Conservation (phyloP, 1,140 invertebrate species). For the Pinna nobilis region DNA sequence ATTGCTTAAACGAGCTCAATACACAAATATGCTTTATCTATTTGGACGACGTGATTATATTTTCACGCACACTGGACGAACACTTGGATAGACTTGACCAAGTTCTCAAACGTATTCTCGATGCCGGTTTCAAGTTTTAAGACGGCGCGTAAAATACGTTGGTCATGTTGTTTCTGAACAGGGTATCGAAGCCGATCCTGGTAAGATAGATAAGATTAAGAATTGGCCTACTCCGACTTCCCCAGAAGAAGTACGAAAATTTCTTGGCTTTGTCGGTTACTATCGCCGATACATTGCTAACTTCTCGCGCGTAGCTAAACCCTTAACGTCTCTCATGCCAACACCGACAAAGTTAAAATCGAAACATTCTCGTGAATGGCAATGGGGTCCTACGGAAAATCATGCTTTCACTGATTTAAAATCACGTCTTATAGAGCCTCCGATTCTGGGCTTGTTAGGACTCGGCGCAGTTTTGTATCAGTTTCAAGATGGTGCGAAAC, state of each 20-base stretch:
- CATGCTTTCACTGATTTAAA: constrained; percentile 30
- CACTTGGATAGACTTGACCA: constrained; percentile 45
- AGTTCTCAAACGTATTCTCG: constrained; percentile 51
- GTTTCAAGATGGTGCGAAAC: no score
- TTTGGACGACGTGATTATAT: constrained; percentile 62
- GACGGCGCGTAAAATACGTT: constrained; percentile 40
- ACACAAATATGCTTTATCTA: constrained; percentile 41
- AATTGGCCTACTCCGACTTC: constrained; percentile 56
- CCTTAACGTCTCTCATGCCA: constrained; percentile 42
- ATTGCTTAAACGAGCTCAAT: constrained; percentile 12
- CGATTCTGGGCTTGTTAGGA: no score
- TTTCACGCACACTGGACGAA: constrained; percentile 44
- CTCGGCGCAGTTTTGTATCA: no score
- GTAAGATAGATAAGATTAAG: constrained; percentile 54
- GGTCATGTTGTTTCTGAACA: constrained; percentile 51
- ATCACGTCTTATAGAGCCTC: no score
- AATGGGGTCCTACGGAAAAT: constrained; percentile 14
- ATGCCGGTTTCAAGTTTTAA: constrained; percentile 45
- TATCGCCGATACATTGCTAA: constrained; percentile 55
- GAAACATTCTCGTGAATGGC: background rate
- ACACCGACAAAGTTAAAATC: constrained; percentile 10
- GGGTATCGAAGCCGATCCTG: constrained; percentile 54
- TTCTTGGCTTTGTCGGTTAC: constrained; percentile 57
- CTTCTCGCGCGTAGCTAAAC: constrained; percentile 50
- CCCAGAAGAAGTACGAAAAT: constrained; percentile 38